phyloP scores from a whole-genome alignment of 1,140 invertebrate genomes.

The Lasioglossum baleicum region DNA sequence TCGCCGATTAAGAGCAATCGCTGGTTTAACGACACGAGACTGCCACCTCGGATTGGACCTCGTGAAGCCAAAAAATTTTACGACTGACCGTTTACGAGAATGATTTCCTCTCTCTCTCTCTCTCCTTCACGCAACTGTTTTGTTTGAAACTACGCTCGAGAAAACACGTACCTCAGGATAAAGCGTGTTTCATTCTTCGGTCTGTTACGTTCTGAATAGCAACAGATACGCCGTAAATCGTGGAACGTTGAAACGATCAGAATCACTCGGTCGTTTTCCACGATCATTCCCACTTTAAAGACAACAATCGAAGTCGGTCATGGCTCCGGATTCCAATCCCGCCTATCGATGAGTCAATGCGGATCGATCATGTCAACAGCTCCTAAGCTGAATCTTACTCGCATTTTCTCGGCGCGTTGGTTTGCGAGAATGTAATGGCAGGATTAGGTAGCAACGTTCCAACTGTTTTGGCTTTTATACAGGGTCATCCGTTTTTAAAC shows the following conservation, averaged over 20 bases:
- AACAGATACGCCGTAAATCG: slow-evolving; percentile 22
- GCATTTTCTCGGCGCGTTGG: too few relatives aligned
- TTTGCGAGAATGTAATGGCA: too few relatives aligned
- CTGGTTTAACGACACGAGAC: not conserved
- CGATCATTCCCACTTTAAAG: slow-evolving; percentile 13
- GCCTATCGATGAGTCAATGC: not conserved
- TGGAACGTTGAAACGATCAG: not conserved
- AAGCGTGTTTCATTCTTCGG: not conserved
- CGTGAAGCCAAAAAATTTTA: too few relatives aligned
- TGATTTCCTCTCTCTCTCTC: too few relatives aligned
- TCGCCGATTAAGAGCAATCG: slow-evolving; percentile 8
- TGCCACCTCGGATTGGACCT: not conserved
- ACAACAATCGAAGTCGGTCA: slow-evolving; percentile 25
- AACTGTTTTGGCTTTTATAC: too few relatives aligned
- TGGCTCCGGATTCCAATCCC: slow-evolving; percentile 13
- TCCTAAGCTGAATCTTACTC: too few relatives aligned
- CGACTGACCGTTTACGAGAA: too few relatives aligned
- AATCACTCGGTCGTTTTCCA: slow-evolving; percentile 20
- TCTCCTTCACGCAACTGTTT: too few relatives aligned
- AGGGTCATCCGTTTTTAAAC: too few relatives aligned
- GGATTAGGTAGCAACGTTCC: too few relatives aligned
- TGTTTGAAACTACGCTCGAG: too few relatives aligned
- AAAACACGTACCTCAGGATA: not conserved
- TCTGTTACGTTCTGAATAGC: not conserved
- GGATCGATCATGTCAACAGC: too few relatives aligned